Conservation (phyloP, 2,888 invertebrate species). For the Caenorhabditis zanzibari region DNA sequence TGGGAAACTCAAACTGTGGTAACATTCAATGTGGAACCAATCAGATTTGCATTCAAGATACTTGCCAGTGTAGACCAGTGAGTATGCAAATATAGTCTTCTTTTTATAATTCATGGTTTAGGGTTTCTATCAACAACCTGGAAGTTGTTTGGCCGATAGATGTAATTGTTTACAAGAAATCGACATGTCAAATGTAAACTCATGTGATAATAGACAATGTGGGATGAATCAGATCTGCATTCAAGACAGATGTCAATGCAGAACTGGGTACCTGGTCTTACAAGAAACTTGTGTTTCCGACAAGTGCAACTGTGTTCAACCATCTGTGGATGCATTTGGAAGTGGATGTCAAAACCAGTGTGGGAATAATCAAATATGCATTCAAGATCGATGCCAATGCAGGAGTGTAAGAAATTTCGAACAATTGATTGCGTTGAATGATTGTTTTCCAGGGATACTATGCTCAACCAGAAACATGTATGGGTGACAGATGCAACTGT, state of each 20-base stretch:
- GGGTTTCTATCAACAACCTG: conserved; percentile 57
- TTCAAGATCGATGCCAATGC: conserved; percentile 66
- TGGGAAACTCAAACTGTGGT: conserved; percentile 49
- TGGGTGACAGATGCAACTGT: conserved; percentile 45
- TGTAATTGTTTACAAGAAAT: conserved; percentile 67
- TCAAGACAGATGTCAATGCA: conserved; percentile 61
- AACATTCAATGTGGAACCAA: conserved; percentile 52
- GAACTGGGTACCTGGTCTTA: conserved; percentile 43
- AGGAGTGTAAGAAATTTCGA: conserved; percentile 31
- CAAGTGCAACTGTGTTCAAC: conserved; percentile 54
- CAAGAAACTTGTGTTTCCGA: conserved; percentile 50
- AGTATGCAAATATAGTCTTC: background rate
- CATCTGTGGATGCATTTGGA: conserved; percentile 36
- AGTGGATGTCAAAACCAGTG: conserved; percentile 41
- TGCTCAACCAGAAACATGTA: conserved; percentile 46
- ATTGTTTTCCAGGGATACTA: conserved; percentile 35
- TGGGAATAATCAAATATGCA: conserved; percentile 57
- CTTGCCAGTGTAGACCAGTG: conserved; percentile 50
- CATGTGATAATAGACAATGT: conserved; percentile 50
- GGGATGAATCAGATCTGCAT: conserved; percentile 52
- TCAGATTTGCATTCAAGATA: conserved; percentile 51
- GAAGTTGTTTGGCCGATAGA: conserved; percentile 56
- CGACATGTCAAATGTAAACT: conserved; percentile 5
- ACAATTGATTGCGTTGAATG: background rate
- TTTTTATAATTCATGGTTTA: background rate